Evolutionary conservation across 2,797 vertebrate genomes (phyloP).

Genomic region (Danio aesculapii): DNA sequence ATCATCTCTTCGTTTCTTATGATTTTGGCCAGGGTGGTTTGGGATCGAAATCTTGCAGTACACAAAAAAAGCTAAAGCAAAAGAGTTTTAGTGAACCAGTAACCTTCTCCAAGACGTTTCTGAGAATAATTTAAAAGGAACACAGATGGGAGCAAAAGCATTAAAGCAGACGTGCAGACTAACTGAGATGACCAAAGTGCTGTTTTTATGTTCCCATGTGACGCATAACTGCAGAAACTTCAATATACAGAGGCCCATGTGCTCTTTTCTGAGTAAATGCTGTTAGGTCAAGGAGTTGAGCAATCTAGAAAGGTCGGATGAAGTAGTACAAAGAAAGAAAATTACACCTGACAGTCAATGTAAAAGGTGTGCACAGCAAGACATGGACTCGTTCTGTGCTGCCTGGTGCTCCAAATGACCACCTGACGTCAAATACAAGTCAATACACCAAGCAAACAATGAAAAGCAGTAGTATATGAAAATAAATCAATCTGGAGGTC

Average conservation of each 20-base stretch:
- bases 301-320: constrained; percentile 36
- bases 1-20: no score
- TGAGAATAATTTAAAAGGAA: constrained; percentile 5
- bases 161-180: background rate
- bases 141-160: background rate
- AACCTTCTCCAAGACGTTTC: background rate
- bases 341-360: constrained; percentile 27
- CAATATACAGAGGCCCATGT: constrained; percentile 8
- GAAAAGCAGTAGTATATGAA: background rate
- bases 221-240: constrained; percentile 7
- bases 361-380: background rate
- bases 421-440: background rate
- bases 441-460: constrained; percentile 1
- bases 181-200: background rate
- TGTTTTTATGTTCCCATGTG: background rate
- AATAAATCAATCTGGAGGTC: background rate
- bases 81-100: background rate
- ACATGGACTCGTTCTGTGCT: background rate
- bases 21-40: background rate
- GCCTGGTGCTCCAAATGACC: background rate
- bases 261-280: constrained; percentile 41
- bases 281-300: constrained; percentile 32
- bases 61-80: background rate
- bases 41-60: background rate
- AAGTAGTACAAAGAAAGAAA: constrained; percentile 8